These are phyloP conservation scores for Pogonomyrmex californicus DNA, from an alignment of 1,140 invertebrate species.

Conservation along the genomic window DNA sequence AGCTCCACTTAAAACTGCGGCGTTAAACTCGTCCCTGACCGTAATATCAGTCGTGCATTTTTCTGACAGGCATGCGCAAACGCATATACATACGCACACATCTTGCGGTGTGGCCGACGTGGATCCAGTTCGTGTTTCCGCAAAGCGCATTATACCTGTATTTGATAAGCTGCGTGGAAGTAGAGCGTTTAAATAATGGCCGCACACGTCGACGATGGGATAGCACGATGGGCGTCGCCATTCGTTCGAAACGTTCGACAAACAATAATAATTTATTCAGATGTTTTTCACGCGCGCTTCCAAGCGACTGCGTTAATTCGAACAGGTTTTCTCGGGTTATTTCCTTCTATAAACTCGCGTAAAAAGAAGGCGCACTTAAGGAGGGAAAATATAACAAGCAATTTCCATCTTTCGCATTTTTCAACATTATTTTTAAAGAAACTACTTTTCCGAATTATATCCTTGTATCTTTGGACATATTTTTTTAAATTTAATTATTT, in stretches of 20 bases:
- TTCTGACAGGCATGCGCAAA: slow-evolving; percentile 70
- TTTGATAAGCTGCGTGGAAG: slow-evolving; percentile 82
- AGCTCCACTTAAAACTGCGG: slow-evolving; percentile 34
- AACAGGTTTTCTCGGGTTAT: slow-evolving; percentile 18
- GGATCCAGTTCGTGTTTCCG: slow-evolving; percentile 78
- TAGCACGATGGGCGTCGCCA: slow-evolving; percentile 71
- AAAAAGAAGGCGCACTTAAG: background rate
- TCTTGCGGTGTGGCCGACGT: slow-evolving; percentile 58
- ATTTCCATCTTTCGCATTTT: background rate
- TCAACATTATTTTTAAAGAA: background rate
- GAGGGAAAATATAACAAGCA: background rate
- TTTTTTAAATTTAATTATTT: background rate
- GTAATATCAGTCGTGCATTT: slow-evolving; percentile 71
- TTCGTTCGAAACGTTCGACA: slow-evolving; percentile 82
- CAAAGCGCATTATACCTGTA: slow-evolving; percentile 80
- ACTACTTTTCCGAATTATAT: background rate
- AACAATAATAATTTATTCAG: slow-evolving; percentile 85
- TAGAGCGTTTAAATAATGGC: slow-evolving; percentile 81
- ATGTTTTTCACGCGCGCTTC: slow-evolving; percentile 80
- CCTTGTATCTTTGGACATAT: background rate
- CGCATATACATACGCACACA: slow-evolving; percentile 37
- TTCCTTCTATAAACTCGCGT: background rate
- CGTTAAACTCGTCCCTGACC: slow-evolving; percentile 67
- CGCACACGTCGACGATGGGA: slow-evolving; percentile 65
- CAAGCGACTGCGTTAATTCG: slow-evolving; percentile 67